These are phyloP conservation scores for Myodes glareolus DNA, from an alignment of 2,113 vertebrate species.

Conservation along the genomic window DNA sequence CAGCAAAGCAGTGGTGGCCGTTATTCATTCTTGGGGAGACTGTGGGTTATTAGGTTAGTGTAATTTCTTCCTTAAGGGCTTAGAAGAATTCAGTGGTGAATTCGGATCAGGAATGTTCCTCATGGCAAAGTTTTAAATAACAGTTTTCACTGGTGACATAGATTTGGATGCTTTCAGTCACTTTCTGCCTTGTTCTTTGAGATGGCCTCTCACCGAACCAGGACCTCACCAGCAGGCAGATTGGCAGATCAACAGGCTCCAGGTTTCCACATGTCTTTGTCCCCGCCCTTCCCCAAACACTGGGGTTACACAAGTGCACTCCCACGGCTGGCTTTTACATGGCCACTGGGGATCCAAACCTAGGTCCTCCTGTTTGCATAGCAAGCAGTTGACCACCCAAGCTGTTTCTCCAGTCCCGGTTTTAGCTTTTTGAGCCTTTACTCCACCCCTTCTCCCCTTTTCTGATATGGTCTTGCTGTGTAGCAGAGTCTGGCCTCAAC, in stretches of 20 bases:
- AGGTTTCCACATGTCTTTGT: background rate
- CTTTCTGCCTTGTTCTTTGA: background rate
- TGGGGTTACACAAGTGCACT: background rate
- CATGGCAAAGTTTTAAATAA: background rate
- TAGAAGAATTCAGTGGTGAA: conserved; percentile 25
- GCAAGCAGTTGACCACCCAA: background rate
- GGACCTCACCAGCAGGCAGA: background rate
- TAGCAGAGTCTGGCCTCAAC: background rate
- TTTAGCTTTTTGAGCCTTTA: conserved; percentile 8
- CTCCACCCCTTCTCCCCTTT: background rate
- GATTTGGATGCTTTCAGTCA: background rate
- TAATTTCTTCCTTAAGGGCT: conserved; percentile 36
- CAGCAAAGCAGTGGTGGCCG: background rate
- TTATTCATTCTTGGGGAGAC: conserved; percentile 17
- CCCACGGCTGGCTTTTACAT: background rate
- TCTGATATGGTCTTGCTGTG: too few relatives aligned
- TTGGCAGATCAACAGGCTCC: background rate
- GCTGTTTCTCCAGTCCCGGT: too few relatives aligned
- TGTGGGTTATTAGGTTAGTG: background rate
- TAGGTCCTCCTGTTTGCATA: background rate
- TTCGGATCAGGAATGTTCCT: conserved; percentile 36
- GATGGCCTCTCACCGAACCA: background rate
- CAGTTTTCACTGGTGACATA: conserved; percentile 52
- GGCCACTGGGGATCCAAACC: too few relatives aligned
- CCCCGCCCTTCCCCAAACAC: background rate